A percentile compares a stretch with the other conserved stretches of the same genome.
Evolutionary conservation across 2,888 invertebrate genomes (phyloP).

Genomic region (Amphipyra tragopoginis): DNA sequence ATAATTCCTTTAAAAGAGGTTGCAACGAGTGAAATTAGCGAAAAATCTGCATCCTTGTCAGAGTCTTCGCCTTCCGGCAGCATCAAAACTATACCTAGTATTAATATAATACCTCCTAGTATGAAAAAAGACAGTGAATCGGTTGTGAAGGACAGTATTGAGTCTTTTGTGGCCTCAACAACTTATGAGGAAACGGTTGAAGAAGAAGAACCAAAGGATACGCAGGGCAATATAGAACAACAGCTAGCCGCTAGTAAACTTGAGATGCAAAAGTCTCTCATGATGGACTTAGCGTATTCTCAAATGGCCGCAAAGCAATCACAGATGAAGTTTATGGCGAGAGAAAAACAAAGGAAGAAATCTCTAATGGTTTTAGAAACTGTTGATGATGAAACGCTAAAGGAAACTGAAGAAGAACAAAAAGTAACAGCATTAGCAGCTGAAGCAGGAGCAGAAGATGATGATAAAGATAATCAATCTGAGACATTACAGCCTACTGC

Average conservation of each 20-base stretch:
- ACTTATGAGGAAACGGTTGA: slow-evolving; percentile 7
- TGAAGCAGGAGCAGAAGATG: neutral
- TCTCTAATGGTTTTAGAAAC: slow-evolving; percentile 11
- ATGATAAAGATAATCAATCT: slow-evolving; percentile 2
- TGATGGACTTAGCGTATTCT: slow-evolving; percentile 31
- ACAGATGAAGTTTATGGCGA: neutral
- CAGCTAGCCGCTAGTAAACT: slow-evolving; percentile 48
- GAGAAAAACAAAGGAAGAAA: slow-evolving; percentile 12
- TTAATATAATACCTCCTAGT: slow-evolving; percentile 38
- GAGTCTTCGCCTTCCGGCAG: slow-evolving; percentile 21
- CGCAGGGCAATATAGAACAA: slow-evolving; percentile 24
- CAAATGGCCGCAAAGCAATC: slow-evolving; percentile 10
- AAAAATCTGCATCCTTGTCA: slow-evolving; percentile 36
- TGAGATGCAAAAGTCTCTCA: slow-evolving; percentile 46
- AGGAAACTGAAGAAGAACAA: slow-evolving; percentile 7
- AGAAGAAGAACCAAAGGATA: slow-evolving; percentile 9
- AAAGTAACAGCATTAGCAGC: neutral
- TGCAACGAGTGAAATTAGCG: slow-evolving; percentile 56
- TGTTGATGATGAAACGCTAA: slow-evolving; percentile 4
- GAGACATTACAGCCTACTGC: slow-evolving; percentile 14
- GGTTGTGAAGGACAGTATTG: slow-evolving; percentile 17
- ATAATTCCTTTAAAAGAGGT: slow-evolving; percentile 53
- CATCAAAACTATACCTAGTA: slow-evolving; percentile 48
- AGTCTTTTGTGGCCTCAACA: slow-evolving; percentile 35
- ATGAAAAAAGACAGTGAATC: neutral